phyloP scores from a whole-genome alignment of 2,888 invertebrate genomes.

The Oeneis ivallda region DNA sequence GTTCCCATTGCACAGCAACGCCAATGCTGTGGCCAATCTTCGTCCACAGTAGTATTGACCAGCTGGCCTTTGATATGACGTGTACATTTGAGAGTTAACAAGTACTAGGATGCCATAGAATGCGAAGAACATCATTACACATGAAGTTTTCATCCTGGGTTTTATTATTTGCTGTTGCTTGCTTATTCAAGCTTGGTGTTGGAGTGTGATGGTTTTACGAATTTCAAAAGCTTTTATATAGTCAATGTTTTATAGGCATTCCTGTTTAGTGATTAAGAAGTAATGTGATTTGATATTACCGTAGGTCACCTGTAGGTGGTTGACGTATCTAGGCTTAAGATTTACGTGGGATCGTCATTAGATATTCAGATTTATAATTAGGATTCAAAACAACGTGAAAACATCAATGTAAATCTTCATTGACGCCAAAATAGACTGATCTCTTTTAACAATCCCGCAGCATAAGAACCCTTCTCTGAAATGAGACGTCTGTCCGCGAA shows the following conservation, averaged over 20 bases:
- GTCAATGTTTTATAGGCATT: conserved; percentile 1
- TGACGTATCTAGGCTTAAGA: background rate
- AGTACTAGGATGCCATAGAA: conserved; percentile 3
- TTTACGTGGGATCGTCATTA: conserved; percentile 1
- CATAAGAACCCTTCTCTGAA: too few relatives aligned
- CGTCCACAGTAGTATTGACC: conserved; percentile 32
- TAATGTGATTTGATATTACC: conserved; percentile 5
- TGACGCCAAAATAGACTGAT: too few relatives aligned
- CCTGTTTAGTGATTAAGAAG: conserved; percentile 9
- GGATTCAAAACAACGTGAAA: background rate
- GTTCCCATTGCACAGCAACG: conserved; percentile 36
- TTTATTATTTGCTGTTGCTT: background rate
- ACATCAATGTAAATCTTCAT: background rate
- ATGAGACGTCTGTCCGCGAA: too few relatives aligned
- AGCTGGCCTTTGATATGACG: background rate
- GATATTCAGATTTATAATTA: background rate
- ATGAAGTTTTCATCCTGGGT: conserved; percentile 24
- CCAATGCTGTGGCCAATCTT: conserved; percentile 41
- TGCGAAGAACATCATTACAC: conserved; percentile 16
- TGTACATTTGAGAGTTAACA: background rate
- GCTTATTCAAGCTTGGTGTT: background rate
- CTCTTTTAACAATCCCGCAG: too few relatives aligned
- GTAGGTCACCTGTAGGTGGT: conserved; percentile 8
- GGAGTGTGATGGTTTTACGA: background rate
- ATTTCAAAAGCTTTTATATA: conserved; percentile 1